A percentile compares a stretch with the other conserved stretches of the same genome.
Conservation (phyloP, 2,888 invertebrate species). For the Trissolcus brochymenae region DNA sequence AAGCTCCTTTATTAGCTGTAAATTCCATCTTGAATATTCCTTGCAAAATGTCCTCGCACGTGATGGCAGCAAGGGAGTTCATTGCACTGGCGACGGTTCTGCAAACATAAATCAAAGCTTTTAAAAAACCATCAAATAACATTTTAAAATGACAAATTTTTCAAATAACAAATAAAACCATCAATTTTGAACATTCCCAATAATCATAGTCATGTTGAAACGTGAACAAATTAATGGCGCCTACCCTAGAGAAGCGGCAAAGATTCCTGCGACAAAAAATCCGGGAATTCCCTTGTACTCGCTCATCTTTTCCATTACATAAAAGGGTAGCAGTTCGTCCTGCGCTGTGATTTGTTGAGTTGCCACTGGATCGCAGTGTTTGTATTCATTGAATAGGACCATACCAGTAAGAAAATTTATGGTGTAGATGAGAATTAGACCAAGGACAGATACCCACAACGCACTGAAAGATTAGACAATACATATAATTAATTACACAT, state of each 20-base stretch:
- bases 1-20: conserved; percentile 86
- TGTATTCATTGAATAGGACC: conserved; percentile 88
- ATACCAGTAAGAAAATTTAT: conserved; percentile 92
- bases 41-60: conserved; percentile 90
- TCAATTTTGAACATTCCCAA: no score
- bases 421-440: conserved; percentile 88
- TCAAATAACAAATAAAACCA: no score
- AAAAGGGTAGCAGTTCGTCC: conserved; percentile 92
- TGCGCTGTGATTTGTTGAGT: conserved; percentile 83
- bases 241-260: conserved; percentile 96
- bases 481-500: no score
- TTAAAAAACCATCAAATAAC: neutral
- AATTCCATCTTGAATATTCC: conserved; percentile 84
- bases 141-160: no score
- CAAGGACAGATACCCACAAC: conserved; percentile 85
- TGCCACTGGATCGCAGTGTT: conserved; percentile 89
- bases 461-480: conserved; percentile 77
- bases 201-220: no score
- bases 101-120: conserved; percentile 61
- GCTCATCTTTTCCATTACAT: conserved; percentile 90
- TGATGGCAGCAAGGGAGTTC: conserved; percentile 94
- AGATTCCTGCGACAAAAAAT: conserved; percentile 96
- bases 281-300: conserved; percentile 88
- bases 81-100: conserved; percentile 97
- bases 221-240: no score